These are phyloP conservation scores for Pithecia hirsuta DNA, from an alignment of 2,797 vertebrate species.

Conservation along the genomic window DNA sequence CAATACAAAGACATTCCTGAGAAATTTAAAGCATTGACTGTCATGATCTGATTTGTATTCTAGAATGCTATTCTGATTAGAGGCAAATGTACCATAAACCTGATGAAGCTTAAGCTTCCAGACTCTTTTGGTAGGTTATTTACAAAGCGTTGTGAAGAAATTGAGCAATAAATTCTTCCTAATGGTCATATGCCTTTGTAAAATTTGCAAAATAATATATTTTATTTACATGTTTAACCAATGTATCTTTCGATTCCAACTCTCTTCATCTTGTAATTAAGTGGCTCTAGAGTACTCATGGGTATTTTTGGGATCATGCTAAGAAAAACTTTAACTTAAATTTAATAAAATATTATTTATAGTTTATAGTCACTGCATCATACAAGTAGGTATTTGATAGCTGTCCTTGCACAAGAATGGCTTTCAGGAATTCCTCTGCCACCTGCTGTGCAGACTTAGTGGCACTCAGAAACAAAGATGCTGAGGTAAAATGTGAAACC, in stretches of 20 bases:
- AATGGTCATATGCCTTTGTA: background rate
- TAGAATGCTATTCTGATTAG: background rate
- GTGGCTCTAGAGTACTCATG: background rate
- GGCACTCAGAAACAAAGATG: background rate
- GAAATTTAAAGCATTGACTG: background rate
- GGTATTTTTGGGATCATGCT: background rate
- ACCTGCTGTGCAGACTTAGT: background rate
- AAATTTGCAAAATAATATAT: background rate
- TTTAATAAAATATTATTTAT: background rate
- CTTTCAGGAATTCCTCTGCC: background rate
- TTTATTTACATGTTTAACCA: background rate
- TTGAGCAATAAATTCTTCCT: background rate
- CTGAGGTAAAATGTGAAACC: background rate
- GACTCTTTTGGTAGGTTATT: background rate
- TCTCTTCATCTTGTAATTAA: background rate
- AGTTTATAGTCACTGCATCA: background rate
- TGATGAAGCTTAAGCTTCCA: background rate
- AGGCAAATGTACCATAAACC: background rate
- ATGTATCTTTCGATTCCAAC: background rate
- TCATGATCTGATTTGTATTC: background rate
- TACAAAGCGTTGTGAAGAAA: background rate
- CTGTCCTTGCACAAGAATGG: background rate
- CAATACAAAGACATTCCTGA: background rate
- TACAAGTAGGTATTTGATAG: background rate
- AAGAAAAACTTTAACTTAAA: background rate